A percentile compares a stretch with the other conserved stretches of the same genome.
Evolutionary conservation across 2,888 invertebrate species (phyloP).

Genomic region (Drosophila birchii): DNA sequence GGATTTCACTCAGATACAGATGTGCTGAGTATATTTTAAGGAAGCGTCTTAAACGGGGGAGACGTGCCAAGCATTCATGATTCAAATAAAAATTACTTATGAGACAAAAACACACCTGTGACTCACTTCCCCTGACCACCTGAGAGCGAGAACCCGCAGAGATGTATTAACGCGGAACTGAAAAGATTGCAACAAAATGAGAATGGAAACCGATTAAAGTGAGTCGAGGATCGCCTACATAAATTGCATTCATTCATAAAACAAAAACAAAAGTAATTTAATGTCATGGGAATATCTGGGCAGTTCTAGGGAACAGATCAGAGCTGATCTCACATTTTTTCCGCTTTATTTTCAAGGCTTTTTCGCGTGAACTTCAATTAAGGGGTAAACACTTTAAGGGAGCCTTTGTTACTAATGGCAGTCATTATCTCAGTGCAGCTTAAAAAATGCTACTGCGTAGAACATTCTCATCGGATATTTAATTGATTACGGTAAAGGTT

Average conservation of each 20-base stretch:
- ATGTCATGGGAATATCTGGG: conserved; percentile 33
- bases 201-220: conserved; percentile 28
- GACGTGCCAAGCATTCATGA: conserved; percentile 45
- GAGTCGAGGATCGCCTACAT: conserved; percentile 35
- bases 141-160: conserved; percentile 24
- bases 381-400: conserved; percentile 46
- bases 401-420: conserved; percentile 27
- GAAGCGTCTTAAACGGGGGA: conserved; percentile 39
- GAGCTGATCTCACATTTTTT: conserved; percentile 11
- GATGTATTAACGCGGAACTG: conserved; percentile 61
- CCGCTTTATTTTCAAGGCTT: conserved; percentile 22
- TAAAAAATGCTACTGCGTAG: conserved; percentile 1
- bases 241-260: conserved; percentile 43
- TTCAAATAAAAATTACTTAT: conserved; percentile 42
- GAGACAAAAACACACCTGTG: conserved; percentile 35
- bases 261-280: conserved; percentile 25
- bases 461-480: conserved; percentile 21
- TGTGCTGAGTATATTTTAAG: conserved; percentile 19
- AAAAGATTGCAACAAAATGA: conserved; percentile 29
- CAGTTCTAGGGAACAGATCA: conserved; percentile 24
- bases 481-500: conserved; percentile 39
- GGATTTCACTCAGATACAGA: conserved; percentile 22
- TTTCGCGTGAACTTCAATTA: conserved; percentile 33
- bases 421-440: conserved; percentile 18
- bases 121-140: conserved; percentile 44